Evolutionary conservation across 2,113 vertebrate species (phyloP).

Genomic region (Lagopus leucura): DNA sequence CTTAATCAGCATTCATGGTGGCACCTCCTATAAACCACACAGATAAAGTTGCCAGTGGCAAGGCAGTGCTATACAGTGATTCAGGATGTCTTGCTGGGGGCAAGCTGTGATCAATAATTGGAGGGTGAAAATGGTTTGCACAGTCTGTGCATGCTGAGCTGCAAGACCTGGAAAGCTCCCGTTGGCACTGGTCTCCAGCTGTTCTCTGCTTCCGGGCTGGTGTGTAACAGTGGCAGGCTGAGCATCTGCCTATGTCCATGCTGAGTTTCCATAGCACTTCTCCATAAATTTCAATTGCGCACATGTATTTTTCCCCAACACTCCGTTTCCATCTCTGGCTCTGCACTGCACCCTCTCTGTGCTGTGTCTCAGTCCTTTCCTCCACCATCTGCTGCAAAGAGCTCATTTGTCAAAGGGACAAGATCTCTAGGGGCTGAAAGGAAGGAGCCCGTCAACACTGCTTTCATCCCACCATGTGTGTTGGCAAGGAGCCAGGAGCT

Average conservation of each 20-base stretch:
- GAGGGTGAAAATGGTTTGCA: neutral
- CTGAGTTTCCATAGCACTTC: conserved; percentile 4
- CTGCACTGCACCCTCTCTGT: neutral
- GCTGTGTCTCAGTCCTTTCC: neutral
- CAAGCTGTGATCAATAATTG: neutral
- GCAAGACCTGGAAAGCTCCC: accelerated
- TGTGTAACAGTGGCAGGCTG: neutral
- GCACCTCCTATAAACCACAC: neutral
- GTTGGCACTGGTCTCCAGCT: neutral
- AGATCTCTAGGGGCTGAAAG: neutral
- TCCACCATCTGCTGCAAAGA: neutral
- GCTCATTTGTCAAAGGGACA: neutral
- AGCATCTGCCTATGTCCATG: neutral
- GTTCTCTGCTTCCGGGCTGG: neutral
- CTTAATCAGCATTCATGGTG: accelerated
- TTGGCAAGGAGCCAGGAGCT: neutral
- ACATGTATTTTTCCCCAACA: neutral
- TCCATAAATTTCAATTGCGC: neutral
- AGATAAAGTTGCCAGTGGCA: neutral
- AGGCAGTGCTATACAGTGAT: neutral
- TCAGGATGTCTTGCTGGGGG: accelerated
- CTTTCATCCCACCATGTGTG: accelerated
- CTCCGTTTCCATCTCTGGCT: neutral
- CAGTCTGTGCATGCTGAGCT: accelerated
- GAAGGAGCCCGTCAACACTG: neutral